phyloP scores from a whole-genome alignment of 2,888 invertebrate genomes.

The Trachelus iudaicus region DNA sequence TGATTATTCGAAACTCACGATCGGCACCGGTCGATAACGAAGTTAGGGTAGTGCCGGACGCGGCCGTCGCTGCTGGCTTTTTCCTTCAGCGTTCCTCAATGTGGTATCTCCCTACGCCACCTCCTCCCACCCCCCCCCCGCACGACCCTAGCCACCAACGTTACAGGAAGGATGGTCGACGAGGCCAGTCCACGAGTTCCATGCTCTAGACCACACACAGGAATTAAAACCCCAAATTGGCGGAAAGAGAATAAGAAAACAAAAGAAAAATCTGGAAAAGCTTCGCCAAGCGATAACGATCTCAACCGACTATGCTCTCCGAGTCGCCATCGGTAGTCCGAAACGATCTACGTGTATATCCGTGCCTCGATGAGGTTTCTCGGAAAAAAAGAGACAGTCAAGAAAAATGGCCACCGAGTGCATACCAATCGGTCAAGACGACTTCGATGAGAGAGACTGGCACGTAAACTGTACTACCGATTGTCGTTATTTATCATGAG shows the following conservation, averaged over 20 bases:
- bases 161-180: neutral
- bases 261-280: neutral
- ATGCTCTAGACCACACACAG: neutral
- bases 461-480: neutral
- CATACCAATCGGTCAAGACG: no score
- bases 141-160: neutral
- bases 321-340: no score
- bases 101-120: neutral
- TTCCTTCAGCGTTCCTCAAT: neutral
- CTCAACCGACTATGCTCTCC: no score
- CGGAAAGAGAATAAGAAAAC: neutral
- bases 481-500: neutral
- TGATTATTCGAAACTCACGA: neutral
- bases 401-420: no score
- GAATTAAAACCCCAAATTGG: neutral
- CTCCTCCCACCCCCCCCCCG: no score
- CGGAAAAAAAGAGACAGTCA: no score
- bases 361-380: no score
- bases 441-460: no score
- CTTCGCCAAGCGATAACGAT: no score
- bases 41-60: neutral
- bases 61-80: neutral
- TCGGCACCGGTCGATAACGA: neutral
- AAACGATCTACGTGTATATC: no score
- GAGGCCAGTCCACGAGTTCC: neutral